A percentile compares a stretch with the other conserved stretches of the same genome.
Evolutionary conservation across 64 coral and sea anemone species (phyloP).

Genomic region (Anthopleura sola): DNA sequence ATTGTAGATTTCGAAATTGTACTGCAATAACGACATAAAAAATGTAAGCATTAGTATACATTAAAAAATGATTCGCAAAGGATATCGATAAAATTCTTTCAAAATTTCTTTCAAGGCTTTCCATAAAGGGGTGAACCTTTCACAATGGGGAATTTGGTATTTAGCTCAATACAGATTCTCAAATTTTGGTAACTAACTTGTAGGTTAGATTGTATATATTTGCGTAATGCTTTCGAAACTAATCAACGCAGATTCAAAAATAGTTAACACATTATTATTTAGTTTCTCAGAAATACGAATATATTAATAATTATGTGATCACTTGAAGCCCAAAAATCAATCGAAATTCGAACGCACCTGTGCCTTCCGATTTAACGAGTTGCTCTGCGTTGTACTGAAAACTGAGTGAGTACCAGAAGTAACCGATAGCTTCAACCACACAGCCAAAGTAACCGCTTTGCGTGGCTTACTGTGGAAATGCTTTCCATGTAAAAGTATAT

Average conservation of each 20-base stretch:
- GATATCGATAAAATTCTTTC: no score
- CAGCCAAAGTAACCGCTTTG: conserved; percentile 70
- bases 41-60: not conserved
- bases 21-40: conserved; percentile 8
- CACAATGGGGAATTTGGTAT: no score
- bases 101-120: no score
- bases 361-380: conserved; percentile 26
- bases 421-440: conserved; percentile 79
- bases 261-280: no score
- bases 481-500: conserved; percentile 59
- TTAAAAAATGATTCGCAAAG: not conserved
- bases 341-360: conserved; percentile 1
- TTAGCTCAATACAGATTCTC: no score
- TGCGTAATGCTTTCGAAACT: no score
- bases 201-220: no score
- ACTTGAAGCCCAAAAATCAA: not conserved
- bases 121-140: no score
- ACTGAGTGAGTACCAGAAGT: conserved; percentile 63
- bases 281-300: no score
- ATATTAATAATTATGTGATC: no score
- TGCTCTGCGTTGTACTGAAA: conserved; percentile 54
- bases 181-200: no score
- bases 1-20: conserved; percentile 63
- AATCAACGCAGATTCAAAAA: no score
- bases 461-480: conserved; percentile 76